Base-by-base conservation (phyloP, 2,113 vertebrate species). In the Carassius gibelio region DNA sequence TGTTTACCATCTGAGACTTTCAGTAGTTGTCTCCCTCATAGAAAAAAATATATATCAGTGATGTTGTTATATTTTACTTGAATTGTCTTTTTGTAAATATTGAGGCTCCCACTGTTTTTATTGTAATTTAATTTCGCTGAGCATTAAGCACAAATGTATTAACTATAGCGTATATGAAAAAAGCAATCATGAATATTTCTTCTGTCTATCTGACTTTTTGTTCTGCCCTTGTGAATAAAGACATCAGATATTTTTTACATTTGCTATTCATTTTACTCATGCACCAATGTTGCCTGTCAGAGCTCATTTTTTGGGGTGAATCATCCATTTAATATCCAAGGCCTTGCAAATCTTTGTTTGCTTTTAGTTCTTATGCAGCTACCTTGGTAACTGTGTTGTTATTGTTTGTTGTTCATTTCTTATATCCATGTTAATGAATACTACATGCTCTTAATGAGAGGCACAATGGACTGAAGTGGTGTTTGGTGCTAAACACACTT, bases 51-150 rank as follows among this genome's bases (percentile, higher is more conserved):
- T 77, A 55, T 81, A 71, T 78, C 50, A 13, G 66, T 86, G 55
- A 26, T 82, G 74, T 83, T 79, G 19, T 84, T 50, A 19, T 83
- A 9, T 83, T 82, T 59, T 87, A 85, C 82, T 85, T 89, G 88
- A 89, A 81, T 80, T 76, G 48, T 76, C 81, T 84, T 55, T 74
- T 57, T 88, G 71, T 88, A 87, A 88, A 89, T 89, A 88, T 84
- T 85, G 74, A 82, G 64, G 48, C 48, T 69, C 26, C 81, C 82
- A 75, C 42, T 74, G 72, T 72, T 0, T 36, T 80, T 72, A 80
- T 42, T 76, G 75, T 85, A 86, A 88, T 61, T 87, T 80, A 50
- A 86, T 78, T 61, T 45, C 66, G 48, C 83, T 86, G 68, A 62
- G 80, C n/a, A 78, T 85, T 85, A 13, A 5, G 1, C 72, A 30